Percentiles rank a stretch among this genome's conserved stretches.
These are phyloP conservation scores for Syritta pipiens DNA, from an alignment of 2,888 invertebrate genomes.

Conservation along the genomic window DNA sequence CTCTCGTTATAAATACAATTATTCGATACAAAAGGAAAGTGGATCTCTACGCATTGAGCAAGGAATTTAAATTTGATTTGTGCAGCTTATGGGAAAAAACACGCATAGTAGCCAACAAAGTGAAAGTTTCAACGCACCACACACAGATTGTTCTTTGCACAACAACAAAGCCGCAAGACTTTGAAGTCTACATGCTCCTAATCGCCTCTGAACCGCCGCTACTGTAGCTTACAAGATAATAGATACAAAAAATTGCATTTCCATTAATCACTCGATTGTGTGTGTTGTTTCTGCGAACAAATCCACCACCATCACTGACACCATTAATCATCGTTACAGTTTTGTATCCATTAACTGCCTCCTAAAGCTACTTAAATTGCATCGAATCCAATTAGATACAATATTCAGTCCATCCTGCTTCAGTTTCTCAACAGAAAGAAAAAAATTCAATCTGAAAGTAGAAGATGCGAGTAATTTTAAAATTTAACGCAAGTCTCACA, in stretches of 20 bases:
- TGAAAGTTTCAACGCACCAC: too few species aligned
- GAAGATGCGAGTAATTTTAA: conserved; percentile 40
- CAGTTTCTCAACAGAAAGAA: too few species aligned
- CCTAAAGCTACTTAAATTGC: conserved; percentile 33
- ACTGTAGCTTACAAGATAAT: conserved; percentile 9
- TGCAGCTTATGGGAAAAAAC: too few species aligned
- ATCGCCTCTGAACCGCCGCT: conserved; percentile 20
- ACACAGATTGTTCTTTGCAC: conserved; percentile 10
- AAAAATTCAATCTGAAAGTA: conserved; percentile 4
- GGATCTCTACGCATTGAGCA: too few species aligned
- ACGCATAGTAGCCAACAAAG: too few species aligned
- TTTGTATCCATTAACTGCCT: conserved; percentile 14
- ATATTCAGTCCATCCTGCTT: too few species aligned
- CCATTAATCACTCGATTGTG: conserved; percentile 45
- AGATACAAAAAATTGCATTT: conserved; percentile 36
- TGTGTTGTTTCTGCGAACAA: background rate
- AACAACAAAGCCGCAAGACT: conserved; percentile 3
- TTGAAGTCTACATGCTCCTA: conserved; percentile 11
- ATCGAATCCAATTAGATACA: conserved; percentile 32
- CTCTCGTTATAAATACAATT: too few species aligned
- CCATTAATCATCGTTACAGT: conserved; percentile 49
- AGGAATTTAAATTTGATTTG: too few species aligned
- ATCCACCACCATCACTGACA: conserved; percentile 8
- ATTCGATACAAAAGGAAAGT: too few species aligned
- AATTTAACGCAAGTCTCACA: conserved; percentile 24